Evolutionary conservation across 2,888 invertebrate species (phyloP).

Genomic region (Didymodactylos carnosus): DNA sequence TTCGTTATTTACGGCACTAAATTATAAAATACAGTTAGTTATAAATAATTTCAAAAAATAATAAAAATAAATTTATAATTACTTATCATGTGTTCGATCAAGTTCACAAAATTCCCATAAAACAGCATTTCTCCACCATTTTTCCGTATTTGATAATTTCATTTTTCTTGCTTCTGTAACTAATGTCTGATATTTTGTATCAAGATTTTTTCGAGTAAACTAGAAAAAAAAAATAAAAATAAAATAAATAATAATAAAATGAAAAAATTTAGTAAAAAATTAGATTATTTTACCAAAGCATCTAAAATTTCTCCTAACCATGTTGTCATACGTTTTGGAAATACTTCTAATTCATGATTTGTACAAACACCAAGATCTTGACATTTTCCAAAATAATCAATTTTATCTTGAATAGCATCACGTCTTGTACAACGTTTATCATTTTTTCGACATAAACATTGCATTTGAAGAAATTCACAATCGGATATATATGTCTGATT

Average conservation of each 20-base stretch:
- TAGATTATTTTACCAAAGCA: neutral
- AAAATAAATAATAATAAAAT: neutral
- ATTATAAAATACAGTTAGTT: conserved; percentile 17
- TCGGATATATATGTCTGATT: conserved; percentile 11
- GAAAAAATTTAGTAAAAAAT: neutral
- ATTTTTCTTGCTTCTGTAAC: conserved; percentile 8
- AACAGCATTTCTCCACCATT: conserved; percentile 50
- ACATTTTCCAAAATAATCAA: conserved; percentile 12
- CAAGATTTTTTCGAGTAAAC: conserved; percentile 8
- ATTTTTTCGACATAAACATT: conserved; percentile 9
- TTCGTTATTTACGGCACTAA: conserved; percentile 61
- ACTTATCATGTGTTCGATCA: conserved; percentile 37
- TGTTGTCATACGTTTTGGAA: conserved; percentile 9
- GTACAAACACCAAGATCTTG: conserved; percentile 10
- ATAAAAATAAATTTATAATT: neutral
- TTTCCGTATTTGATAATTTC: conserved; percentile 11
- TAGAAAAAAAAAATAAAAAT: neutral
- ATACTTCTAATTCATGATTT: conserved; percentile 1
- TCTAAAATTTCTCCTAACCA: conserved; percentile 9
- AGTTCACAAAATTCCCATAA: conserved; percentile 91
- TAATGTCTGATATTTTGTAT: conserved; percentile 6
- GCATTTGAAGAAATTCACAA: conserved; percentile 6
- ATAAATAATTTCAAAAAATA: neutral
- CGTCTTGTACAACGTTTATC: neutral
- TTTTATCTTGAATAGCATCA: neutral